These are phyloP conservation scores for Aurelia aurita complex sp. Pacific DNA, from an alignment of 30 jellyfish, hydroid and myxozoan species.

Conservation along the genomic window DNA sequence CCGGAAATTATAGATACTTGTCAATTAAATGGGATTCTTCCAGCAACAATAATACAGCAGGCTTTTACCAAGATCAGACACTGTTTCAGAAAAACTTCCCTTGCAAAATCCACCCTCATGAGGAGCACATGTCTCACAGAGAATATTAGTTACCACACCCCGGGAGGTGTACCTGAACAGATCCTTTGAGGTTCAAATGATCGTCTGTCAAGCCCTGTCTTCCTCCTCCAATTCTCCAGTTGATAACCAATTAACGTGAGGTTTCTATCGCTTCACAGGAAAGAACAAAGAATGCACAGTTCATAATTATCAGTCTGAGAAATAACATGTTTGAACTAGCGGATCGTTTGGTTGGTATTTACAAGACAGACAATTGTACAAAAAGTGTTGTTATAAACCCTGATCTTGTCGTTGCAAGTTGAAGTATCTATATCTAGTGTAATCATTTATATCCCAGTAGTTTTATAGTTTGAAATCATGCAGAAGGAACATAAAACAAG, in stretches of 20 bases:
- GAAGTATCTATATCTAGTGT: not conserved
- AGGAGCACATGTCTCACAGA: too few species aligned
- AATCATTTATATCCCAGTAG: too few species aligned
- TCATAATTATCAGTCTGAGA: conserved; percentile 90
- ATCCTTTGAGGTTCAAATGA: not conserved
- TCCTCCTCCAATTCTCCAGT: not conserved
- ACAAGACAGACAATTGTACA: conserved; percentile 92
- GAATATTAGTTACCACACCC: too few species aligned
- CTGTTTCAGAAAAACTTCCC: too few species aligned
- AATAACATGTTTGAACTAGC: conserved; percentile 97
- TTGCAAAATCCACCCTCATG: too few species aligned
- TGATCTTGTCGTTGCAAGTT: conserved; percentile 15
- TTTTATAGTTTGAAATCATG: too few species aligned
- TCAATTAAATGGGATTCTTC: too few species aligned
- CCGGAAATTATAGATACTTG: too few species aligned
- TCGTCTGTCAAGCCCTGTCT: not conserved
- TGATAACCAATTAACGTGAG: not conserved
- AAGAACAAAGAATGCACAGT: conserved; percentile 94
- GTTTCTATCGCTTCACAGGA: conserved; percentile 55
- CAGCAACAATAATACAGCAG: too few species aligned
- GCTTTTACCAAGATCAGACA: too few species aligned
- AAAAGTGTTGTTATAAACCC: conserved; percentile 86
- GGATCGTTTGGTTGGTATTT: conserved; percentile 92
- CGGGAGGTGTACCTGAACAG: not conserved
- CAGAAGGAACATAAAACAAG: too few species aligned